Evolutionary conservation across 1,140 invertebrate species (phyloP).

Genomic region (Samia ricini): DNA sequence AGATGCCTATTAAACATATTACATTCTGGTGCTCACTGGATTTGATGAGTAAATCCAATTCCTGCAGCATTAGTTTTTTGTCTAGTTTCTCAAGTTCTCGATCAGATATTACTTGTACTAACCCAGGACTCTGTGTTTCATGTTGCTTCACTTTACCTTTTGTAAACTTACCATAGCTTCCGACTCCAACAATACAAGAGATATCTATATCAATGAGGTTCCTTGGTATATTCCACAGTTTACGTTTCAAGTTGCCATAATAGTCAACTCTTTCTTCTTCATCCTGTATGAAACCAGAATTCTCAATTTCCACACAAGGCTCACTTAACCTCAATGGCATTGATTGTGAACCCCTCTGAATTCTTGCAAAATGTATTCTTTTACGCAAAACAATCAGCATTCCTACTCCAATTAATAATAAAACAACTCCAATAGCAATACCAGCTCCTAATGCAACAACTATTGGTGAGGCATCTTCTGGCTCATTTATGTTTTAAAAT

Average conservation of each 20-base stretch:
- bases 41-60: slow-evolving; percentile 85
- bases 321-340: slow-evolving; percentile 76
- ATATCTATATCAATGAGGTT: slow-evolving; percentile 83
- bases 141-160: slow-evolving; percentile 82
- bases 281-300: slow-evolving; percentile 85
- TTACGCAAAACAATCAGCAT: slow-evolving; percentile 67
- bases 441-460: slow-evolving; percentile 70
- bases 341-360: slow-evolving; percentile 68
- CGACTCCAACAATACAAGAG: slow-evolving; percentile 82
- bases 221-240: slow-evolving; percentile 85
- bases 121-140: slow-evolving; percentile 46
- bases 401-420: slow-evolving; percentile 65
- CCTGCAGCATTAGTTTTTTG: slow-evolving; percentile 83
- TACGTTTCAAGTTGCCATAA: slow-evolving; percentile 85
- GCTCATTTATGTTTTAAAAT: slow-evolving; percentile 71
- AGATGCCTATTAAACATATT: slow-evolving; percentile 86
- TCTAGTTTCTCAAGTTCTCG: slow-evolving; percentile 79
- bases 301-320: slow-evolving; percentile 79
- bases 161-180: slow-evolving; percentile 86
- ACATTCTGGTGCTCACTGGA: slow-evolving; percentile 84
- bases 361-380: slow-evolving; percentile 50
- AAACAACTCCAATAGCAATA: slow-evolving; percentile 69
- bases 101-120: slow-evolving; percentile 76
- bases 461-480: slow-evolving; percentile 60
- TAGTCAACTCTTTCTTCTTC: slow-evolving; percentile 84